Evolutionary conservation across 2,888 invertebrate genomes (phyloP).

Genomic region (Dryomyza anilis): DNA sequence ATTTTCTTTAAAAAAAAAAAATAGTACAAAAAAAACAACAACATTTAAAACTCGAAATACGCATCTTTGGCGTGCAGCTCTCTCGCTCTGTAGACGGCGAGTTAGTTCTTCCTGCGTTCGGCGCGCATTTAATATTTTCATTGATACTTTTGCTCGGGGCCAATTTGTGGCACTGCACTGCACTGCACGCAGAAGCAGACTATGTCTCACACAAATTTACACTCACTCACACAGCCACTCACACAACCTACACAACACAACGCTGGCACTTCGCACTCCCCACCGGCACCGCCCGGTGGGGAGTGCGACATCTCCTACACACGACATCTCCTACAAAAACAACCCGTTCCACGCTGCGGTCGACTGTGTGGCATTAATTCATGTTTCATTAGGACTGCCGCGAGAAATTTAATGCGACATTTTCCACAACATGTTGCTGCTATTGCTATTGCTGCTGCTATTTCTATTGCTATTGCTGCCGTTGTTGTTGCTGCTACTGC

Average conservation of each 20-base stretch:
- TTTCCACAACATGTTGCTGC: slow-evolving; percentile 37
- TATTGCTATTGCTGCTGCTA: slow-evolving; percentile 3
- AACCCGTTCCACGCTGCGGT: too few relatives aligned
- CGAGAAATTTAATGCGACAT: slow-evolving; percentile 54
- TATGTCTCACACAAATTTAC: too few relatives aligned
- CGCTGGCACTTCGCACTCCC: background rate
- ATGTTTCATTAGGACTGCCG: slow-evolving; percentile 39
- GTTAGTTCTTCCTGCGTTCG: slow-evolving; percentile 24
- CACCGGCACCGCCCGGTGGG: background rate
- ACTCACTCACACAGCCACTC: slow-evolving; percentile 5
- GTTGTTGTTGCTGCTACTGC: slow-evolving; percentile 27
- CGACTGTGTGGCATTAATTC: slow-evolving; percentile 10
- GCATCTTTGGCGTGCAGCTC: background rate
- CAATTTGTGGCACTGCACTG: slow-evolving; percentile 23
- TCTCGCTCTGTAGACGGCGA: background rate
- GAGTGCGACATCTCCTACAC: background rate
- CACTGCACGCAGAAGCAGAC: too few relatives aligned
- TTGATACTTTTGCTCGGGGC: slow-evolving; percentile 32
- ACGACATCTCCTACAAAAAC: too few relatives aligned
- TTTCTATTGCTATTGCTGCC: slow-evolving; percentile 13
- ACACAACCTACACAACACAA: background rate
- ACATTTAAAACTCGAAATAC: too few relatives aligned
- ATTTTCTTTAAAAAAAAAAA: too few relatives aligned
- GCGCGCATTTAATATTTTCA: slow-evolving; percentile 21
- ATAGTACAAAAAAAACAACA: too few relatives aligned